Evolutionary conservation across 2,797 vertebrate genomes (phyloP).

Genomic region (Miichthys miiuy): DNA sequence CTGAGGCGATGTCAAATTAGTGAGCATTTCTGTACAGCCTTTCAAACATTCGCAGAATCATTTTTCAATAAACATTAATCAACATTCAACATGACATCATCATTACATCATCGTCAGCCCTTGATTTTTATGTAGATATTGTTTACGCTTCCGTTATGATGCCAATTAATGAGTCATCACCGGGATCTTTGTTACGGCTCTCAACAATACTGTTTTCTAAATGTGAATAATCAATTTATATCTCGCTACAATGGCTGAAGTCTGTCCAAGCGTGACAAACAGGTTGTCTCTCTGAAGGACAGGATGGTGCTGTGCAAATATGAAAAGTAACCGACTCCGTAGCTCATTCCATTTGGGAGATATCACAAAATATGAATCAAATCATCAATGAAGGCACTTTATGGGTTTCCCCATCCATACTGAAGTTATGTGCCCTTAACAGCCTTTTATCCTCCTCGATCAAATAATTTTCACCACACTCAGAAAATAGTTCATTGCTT

Average conservation of each 20-base stretch:
- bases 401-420: constrained; percentile 22
- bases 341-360: constrained; percentile 30
- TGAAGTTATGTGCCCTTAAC: constrained; percentile 10
- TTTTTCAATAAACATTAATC: constrained; percentile 18
- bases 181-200: neutral
- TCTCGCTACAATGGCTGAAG: constrained; percentile 4
- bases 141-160: neutral
- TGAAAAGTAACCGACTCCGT: constrained; percentile 20
- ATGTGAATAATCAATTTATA: constrained; percentile 31
- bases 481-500: constrained; percentile 14
- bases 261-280: constrained; percentile 33
- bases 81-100: constrained; percentile 7
- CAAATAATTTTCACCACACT: constrained; percentile 31
- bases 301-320: constrained; percentile 16
- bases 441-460: constrained; percentile 27
- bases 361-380: constrained; percentile 35
- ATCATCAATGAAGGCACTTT: constrained; percentile 29
- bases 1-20: constrained; percentile 28
- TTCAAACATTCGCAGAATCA: constrained; percentile 9
- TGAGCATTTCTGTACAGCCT: constrained; percentile 21
- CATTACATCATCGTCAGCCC: neutral
- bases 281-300: constrained; percentile 33
- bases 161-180: constrained; percentile 6
- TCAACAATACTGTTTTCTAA: constrained; percentile 15
- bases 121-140: neutral